These are phyloP conservation scores for Cephalopholis sonnerati DNA, from an alignment of 2,113 vertebrate species.

Conservation along the genomic window DNA sequence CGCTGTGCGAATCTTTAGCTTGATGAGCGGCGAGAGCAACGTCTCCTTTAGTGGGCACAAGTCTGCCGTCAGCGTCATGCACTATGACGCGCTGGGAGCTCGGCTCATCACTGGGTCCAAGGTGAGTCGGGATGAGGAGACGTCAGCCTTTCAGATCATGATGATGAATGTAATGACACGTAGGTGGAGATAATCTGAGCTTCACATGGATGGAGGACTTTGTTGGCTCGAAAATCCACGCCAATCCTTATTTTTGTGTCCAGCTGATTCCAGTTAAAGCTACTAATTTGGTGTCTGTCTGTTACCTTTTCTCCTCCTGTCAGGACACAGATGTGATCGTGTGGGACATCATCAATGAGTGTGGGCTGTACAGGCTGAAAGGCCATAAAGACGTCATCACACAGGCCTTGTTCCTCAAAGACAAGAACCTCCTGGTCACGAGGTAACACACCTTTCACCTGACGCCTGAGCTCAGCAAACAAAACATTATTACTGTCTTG, in stretches of 20 bases:
- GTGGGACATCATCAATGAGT: conserved; percentile 98
- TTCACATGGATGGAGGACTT: not conserved
- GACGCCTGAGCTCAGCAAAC: too few relatives aligned
- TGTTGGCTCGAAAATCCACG: too few relatives aligned
- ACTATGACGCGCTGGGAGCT: conserved; percentile 91
- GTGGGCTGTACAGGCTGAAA: conserved; percentile 92
- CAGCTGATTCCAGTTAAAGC: not conserved
- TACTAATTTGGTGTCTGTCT: not conserved
- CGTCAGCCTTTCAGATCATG: not conserved
- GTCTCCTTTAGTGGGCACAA: conserved; percentile 96
- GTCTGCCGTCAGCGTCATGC: conserved; percentile 89
- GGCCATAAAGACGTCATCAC: conserved; percentile 96
- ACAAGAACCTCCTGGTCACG: conserved; percentile 93
- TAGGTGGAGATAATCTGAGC: not conserved
- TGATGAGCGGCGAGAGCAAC: conserved; percentile 89
- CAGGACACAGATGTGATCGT: conserved; percentile 97
- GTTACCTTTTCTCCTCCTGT: conserved; percentile 2
- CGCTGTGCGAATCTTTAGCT: conserved; percentile 90
- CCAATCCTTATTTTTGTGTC: not conserved
- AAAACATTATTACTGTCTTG: not conserved
- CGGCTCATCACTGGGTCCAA: conserved; percentile 93
- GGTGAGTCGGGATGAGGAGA: conserved; percentile 76
- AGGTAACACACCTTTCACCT: conserved; percentile 83
- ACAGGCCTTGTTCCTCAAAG: conserved; percentile 89
- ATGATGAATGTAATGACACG: not conserved